A percentile compares a stretch with the other conserved stretches of the same genome.
phyloP scores from a whole-genome alignment of 2,113 vertebrate species.

The Edolisoma coerulescens region DNA sequence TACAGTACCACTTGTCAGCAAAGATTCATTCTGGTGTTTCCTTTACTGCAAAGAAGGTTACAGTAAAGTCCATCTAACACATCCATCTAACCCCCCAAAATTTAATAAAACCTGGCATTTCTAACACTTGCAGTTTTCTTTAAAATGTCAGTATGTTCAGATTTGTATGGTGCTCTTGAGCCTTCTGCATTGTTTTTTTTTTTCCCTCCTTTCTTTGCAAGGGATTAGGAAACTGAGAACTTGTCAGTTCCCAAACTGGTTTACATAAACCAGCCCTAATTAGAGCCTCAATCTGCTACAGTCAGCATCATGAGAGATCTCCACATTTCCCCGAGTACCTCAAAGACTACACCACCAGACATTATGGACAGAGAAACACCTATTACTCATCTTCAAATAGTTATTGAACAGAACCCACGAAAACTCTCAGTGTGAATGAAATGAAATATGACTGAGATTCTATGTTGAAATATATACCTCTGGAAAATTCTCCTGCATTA shows the following conservation, averaged over 20 bases:
- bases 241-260: neutral
- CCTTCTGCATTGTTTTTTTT: neutral
- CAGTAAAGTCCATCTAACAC: neutral
- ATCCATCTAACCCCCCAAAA: neutral
- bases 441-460: neutral
- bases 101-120: neutral
- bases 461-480: neutral
- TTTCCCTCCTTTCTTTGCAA: neutral
- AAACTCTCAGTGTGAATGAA: neutral
- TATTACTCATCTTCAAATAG: neutral
- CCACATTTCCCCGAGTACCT: neutral
- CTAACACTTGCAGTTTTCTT: neutral
- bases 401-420: neutral
- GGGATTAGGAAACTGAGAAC: neutral
- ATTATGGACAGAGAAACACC: neutral
- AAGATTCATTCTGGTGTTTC: neutral
- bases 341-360: neutral
- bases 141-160: neutral
- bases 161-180: neutral
- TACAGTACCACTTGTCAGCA: neutral
- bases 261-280: neutral
- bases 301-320: neutral
- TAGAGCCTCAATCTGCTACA: neutral
- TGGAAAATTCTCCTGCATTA: neutral
- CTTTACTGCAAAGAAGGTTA: neutral